Evolutionary conservation across 2,888 invertebrate species (phyloP).

Genomic region (Ochlodes sylvanus): DNA sequence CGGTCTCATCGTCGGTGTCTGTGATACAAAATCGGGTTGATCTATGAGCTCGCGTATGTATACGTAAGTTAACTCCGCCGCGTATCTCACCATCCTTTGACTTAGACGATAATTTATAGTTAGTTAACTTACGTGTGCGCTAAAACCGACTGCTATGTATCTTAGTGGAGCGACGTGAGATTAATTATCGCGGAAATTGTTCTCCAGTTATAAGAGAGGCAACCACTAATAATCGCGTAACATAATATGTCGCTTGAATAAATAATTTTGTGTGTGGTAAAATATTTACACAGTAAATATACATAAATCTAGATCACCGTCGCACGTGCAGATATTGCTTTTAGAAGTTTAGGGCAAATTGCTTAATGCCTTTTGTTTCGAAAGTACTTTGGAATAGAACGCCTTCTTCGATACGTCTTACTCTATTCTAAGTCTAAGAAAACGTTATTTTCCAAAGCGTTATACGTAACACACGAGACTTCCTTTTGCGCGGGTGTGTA

Average conservation of each 20-base stretch:
- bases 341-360: too few relatives aligned
- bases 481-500: too few relatives aligned
- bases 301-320: too few relatives aligned
- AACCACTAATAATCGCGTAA: constrained; percentile 14
- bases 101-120: constrained; percentile 61
- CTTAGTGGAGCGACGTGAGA: constrained; percentile 55
- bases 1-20: background rate
- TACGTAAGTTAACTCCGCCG: constrained; percentile 51
- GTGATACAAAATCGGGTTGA: constrained; percentile 8
- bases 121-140: constrained; percentile 56
- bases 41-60: constrained; percentile 32
- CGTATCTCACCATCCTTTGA: constrained; percentile 49
- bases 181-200: constrained; percentile 56
- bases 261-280: background rate
- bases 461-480: too few relatives aligned
- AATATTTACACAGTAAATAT: too few relatives aligned
- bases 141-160: constrained; percentile 54
- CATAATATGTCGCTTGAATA: background rate
- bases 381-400: too few relatives aligned
- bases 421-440: too few relatives aligned
- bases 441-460: too few relatives aligned
- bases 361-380: too few relatives aligned
- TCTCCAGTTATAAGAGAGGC: constrained; percentile 23
- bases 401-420: too few relatives aligned
- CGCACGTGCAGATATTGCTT: too few relatives aligned